phyloP scores from a whole-genome alignment of 2,113 vertebrate species.

The Oreotragus oreotragus region DNA sequence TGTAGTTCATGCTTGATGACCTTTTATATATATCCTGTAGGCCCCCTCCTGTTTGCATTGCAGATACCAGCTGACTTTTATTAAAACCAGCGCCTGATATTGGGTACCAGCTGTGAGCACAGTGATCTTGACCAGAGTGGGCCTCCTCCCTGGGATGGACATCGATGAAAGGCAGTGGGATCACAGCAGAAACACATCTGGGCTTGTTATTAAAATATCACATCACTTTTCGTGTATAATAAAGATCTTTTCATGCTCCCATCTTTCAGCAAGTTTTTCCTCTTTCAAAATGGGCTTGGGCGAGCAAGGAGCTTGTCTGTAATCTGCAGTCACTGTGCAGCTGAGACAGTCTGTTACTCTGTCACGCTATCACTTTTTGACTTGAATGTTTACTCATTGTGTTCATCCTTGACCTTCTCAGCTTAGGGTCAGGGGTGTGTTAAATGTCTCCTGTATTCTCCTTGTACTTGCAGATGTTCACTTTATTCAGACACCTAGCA shows the following conservation, averaged over 20 bases:
- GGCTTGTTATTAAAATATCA: background rate
- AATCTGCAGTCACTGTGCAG: background rate
- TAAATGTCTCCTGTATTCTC: background rate
- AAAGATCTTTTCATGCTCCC: conserved; percentile 56
- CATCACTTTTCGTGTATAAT: conserved; percentile 41
- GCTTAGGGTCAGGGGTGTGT: background rate
- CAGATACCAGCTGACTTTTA: background rate
- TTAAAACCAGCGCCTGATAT: background rate
- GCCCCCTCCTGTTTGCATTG: background rate
- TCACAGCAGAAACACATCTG: background rate
- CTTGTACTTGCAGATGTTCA: background rate
- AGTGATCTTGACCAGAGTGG: background rate
- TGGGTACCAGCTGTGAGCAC: background rate
- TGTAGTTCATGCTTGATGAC: background rate
- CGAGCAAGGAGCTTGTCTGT: conserved; percentile 2
- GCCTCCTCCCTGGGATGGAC: background rate
- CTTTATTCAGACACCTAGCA: background rate
- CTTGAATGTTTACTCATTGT: background rate
- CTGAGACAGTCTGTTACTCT: background rate
- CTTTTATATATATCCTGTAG: background rate
- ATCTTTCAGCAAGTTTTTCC: conserved; percentile 58
- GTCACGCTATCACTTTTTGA: background rate
- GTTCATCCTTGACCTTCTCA: background rate
- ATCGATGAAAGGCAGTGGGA: accelerated
- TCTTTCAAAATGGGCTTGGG: background rate